Base-by-base conservation (phyloP, 2,113 vertebrate species). In the Forbesichthys agassizii region DNA sequence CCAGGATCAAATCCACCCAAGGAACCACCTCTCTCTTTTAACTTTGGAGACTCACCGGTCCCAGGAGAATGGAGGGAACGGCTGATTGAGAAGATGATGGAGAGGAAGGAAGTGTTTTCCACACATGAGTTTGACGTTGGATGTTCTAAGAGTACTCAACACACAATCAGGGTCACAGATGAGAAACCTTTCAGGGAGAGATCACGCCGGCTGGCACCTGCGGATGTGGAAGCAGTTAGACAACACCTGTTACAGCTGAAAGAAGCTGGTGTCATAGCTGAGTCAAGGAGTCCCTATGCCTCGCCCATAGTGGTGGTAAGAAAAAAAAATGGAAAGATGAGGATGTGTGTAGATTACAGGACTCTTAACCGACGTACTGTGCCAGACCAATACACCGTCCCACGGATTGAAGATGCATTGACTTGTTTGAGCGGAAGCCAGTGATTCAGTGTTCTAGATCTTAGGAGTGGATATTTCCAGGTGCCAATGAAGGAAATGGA, bases 391-490 rank as follows among this genome's bases (percentile, higher is more conserved):
- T 69, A 70, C 8, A 64, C 55, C 0, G 33, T 75, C 0, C 58
- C 66, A 0, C 27, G 27, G 27, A 27, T 27, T 27, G 27, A 54
- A 11, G 56, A 73, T 63, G 58, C 72, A 5, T 36, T 79, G 0
- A 56, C 75, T 10, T 61, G 55, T 3, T 20, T 79, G 4, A 46
- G 49, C 49, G 73, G 65, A 3, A 82, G 65, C 11, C 66, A 59
- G 3, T 79, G 69, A 57, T 70, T 82, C 56, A 61, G 18, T 33
- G 66, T 83, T 11, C 16, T 81, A 9, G 62, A 79, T 11, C 16
- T 78, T 10, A 64, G 62, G 13, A 69, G 36, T 14, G 33, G 49
- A 4, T 69, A 74, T 9, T 79, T 66, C 8, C 71, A 74, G 18
- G 69, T 79, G 9, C 61, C 61, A 3, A 73, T 73, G 66, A 57